Base-by-base conservation (phyloP, 2,888 invertebrate species). In the Branchellion lobata region DNA sequence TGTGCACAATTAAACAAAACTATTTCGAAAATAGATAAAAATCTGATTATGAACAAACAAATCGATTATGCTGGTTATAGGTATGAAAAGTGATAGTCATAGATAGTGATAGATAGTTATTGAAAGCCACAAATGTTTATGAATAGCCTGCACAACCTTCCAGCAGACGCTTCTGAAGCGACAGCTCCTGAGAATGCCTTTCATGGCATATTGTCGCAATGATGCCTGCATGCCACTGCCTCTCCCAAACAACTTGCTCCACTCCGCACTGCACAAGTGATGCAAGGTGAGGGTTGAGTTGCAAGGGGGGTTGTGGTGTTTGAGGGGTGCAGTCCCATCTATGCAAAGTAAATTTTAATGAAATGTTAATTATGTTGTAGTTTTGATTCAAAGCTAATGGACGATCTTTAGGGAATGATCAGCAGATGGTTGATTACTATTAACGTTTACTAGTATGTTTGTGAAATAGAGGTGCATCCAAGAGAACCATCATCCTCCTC, bases 101-200 rank as follows among this genome's bases (percentile, higher is more conserved):
- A 24, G 24, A 24, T n/a, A 65, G n/a, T 24, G 29, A 65, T 18
- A n/a, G n/a, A n/a, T n/a, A n/a, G n/a, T n/a, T n/a, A n/a, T n/a
- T n/a, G n/a, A n/a, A n/a, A n/a, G n/a, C n/a, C n/a, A n/a, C n/a
- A n/a, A n/a, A n/a, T n/a, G n/a, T n/a, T n/a, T n/a, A n/a, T 27
- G 18, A 8, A 18, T 47, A 18, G 18, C 8, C 18, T 47, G 18
- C 18, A 24, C 5, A 18, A 87, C 87, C 85, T 86, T 85, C 88
- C 88, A 88, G 74, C 85, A 84, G 3, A 87, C 84, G 82, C 87
- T 87, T 1, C 87, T 82, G 82, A 87, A 87, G 47, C 87, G 82
- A 79, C 86, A 85, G 79, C 87, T 86, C 11, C 87, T 82, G 36
- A 88, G 83, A 34, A 85, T 83, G 0, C 87, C 87, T 27, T 84